These are phyloP conservation scores for Lathronympha strigana DNA, from an alignment of 2,888 invertebrate species.

Conservation along the genomic window DNA sequence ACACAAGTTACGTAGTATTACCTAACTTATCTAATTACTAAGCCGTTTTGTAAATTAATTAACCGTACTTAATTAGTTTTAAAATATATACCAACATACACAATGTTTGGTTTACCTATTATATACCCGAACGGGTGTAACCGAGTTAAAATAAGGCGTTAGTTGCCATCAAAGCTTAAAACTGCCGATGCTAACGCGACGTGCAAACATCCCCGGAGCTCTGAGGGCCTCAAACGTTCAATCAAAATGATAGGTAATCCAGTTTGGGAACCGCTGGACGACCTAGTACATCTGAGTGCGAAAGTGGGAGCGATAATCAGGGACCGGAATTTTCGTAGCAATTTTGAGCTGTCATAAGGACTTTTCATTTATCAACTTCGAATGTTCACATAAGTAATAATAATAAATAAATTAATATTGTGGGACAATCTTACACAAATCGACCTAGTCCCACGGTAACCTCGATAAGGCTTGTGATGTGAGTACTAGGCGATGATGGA, in stretches of 20 bases:
- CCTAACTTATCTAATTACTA: too few relatives aligned
- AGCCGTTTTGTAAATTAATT: too few relatives aligned
- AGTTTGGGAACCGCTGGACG: constrained; percentile 78
- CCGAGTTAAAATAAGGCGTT: constrained; percentile 25
- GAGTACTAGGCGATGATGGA: too few relatives aligned
- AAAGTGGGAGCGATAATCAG: constrained; percentile 47
- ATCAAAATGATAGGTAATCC: constrained; percentile 82
- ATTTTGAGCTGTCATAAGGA: not conserved
- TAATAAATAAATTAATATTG: too few relatives aligned
- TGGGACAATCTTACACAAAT: too few relatives aligned
- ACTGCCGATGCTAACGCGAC: constrained; percentile 45
- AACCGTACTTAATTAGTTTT: not conserved
- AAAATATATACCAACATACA: not conserved
- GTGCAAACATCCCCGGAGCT: constrained; percentile 65
- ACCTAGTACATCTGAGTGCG: constrained; percentile 53
- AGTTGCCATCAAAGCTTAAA: constrained; percentile 42
- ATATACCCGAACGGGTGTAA: constrained; percentile 35
- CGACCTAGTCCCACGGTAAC: too few relatives aligned
- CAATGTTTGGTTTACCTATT: constrained; percentile 19
- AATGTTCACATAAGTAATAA: too few relatives aligned
- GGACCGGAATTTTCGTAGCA: too few relatives aligned
- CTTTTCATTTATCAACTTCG: too few relatives aligned
- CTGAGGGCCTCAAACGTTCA: constrained; percentile 76
- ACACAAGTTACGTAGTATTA: too few relatives aligned
- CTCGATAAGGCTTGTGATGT: too few relatives aligned